Conservation (phyloP, 1,140 invertebrate genomes). For the Bicyclus anynana region DNA sequence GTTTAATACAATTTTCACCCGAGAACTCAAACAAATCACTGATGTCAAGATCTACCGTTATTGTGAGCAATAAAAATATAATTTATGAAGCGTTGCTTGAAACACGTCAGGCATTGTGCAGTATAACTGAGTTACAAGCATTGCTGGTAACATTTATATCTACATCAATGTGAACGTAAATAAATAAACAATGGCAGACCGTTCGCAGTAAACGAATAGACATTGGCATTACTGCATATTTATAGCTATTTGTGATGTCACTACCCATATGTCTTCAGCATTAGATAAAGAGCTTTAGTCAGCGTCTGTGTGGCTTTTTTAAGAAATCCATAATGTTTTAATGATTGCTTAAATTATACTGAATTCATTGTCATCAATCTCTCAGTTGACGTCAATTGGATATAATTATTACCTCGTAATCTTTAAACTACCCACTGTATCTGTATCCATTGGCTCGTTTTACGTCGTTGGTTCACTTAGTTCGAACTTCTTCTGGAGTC, state of each 20-base stretch:
- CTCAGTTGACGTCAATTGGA: no score
- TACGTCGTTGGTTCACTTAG: no score
- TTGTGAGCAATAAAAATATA: neutral
- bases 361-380: no score
- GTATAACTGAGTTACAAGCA: neutral
- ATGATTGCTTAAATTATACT: no score
- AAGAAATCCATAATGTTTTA: no score
- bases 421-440: no score
- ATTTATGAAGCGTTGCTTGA: neutral
- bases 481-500: no score
- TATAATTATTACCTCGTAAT: no score
- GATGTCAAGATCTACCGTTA: neutral
- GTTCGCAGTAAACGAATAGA: conserved; percentile 35
- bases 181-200: conserved; percentile 59
- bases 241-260: conserved; percentile 33
- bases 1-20: no score
- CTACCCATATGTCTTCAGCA: neutral
- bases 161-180: conserved; percentile 38
- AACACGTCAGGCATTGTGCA: neutral
- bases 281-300: neutral
- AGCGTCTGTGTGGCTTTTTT: no score
- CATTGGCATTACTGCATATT: conserved; percentile 39
- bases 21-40: neutral
- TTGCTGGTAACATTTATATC: neutral
- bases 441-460: no score